Conservation (phyloP, 2,888 invertebrate genomes). For the Itoplectis maculator region DNA sequence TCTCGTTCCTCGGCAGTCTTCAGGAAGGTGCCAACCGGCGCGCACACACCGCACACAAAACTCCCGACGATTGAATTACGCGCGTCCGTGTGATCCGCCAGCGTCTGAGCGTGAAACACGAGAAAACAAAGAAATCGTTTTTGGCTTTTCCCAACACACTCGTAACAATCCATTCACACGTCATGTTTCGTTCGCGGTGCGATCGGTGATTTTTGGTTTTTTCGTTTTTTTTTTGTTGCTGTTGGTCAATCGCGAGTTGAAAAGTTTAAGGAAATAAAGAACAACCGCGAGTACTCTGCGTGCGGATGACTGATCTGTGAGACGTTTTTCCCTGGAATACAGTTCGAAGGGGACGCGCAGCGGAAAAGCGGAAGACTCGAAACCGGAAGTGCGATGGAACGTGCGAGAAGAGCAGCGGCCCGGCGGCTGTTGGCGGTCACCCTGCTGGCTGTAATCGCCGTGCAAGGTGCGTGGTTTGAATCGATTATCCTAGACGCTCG, state of each 20-base stretch:
- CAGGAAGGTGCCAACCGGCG: constrained; percentile 37
- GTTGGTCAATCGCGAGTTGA: not conserved
- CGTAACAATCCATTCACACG: constrained; percentile 16
- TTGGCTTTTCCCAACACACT: not conserved
- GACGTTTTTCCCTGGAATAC: constrained; percentile 42
- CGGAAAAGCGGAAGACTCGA: not conserved
- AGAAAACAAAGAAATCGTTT: not conserved
- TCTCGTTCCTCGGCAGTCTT: constrained; percentile 58
- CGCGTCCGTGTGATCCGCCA: not conserved
- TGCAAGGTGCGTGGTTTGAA: constrained; percentile 72
- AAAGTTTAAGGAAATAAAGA: not conserved
- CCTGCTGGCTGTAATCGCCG: constrained; percentile 69
- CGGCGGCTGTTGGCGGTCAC: constrained; percentile 65
- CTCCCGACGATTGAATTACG: not conserved
- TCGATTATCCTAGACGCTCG: not conserved
- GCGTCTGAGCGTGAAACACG: not conserved
- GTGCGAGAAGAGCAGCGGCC: constrained; percentile 7
- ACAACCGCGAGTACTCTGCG: constrained; percentile 15
- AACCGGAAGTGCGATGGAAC: constrained; percentile 56
- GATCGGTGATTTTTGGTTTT: constrained; percentile 65
- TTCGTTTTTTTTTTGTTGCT: not conserved
- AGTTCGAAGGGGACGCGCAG: constrained; percentile 6
- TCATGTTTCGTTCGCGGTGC: constrained; percentile 66
- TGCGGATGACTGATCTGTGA: constrained; percentile 48
- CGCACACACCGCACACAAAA: not conserved